phyloP scores from a whole-genome alignment of 2,113 vertebrate species.

The Pheucticus melanocephalus region DNA sequence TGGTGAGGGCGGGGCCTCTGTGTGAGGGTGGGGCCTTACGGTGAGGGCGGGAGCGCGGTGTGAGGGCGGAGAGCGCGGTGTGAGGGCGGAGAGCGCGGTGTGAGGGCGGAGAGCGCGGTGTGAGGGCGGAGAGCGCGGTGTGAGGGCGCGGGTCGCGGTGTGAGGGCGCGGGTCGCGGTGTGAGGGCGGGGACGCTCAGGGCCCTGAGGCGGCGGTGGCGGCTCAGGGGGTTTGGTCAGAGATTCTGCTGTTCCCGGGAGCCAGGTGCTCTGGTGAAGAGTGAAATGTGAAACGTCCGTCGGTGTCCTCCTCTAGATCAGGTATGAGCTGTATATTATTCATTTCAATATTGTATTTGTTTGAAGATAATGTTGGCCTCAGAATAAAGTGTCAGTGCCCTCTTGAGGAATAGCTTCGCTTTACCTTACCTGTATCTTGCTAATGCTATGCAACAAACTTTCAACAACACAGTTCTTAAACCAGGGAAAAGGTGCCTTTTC shows the following conservation, averaged over 20 bases:
- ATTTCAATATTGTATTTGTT: not conserved
- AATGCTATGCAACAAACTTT: not conserved
- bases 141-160: not conserved
- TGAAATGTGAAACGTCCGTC: rapidly evolving
- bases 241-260: rapidly evolving
- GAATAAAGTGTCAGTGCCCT: not conserved
- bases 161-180: not conserved
- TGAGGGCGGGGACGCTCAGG: not conserved
- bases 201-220: rapidly evolving
- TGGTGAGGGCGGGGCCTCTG: no score
- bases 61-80: not conserved
- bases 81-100: no score
- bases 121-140: no score
- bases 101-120: no score
- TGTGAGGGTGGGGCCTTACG: no score
- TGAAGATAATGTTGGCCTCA: not conserved
- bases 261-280: no score
- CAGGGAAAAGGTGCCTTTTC: not conserved
- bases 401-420: not conserved
- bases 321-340: not conserved
- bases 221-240: rapidly evolving
- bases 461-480: not conserved
- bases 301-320: not conserved
- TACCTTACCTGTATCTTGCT: not conserved
- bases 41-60: not conserved